Conservation (phyloP, 2,888 invertebrate genomes). For the Noctuana brunneofusca region DNA sequence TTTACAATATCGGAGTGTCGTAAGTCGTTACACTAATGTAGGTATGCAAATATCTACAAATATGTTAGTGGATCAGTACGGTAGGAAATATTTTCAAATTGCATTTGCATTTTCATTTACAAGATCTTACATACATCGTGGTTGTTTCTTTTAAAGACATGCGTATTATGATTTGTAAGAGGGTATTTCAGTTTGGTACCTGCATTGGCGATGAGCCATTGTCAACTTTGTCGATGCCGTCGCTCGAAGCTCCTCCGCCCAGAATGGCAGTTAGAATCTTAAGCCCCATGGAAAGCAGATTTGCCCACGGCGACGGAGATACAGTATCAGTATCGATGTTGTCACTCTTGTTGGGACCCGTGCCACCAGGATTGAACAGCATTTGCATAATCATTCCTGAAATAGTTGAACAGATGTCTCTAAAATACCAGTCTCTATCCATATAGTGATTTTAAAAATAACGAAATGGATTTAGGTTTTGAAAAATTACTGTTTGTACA, state of each 20-base stretch:
- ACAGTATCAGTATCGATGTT: conserved; percentile 86
- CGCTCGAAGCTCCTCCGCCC: conserved; percentile 89
- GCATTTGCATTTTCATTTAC: conserved; percentile 21
- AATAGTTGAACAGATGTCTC: conserved; percentile 36
- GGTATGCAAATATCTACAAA: conserved; percentile 64
- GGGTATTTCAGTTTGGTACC: conserved; percentile 76
- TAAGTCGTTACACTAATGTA: background rate
- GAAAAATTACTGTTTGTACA: too few species aligned
- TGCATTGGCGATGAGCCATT: conserved; percentile 94
- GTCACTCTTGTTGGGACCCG: conserved; percentile 92
- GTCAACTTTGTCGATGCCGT: conserved; percentile 95
- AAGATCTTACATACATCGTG: conserved; percentile 3
- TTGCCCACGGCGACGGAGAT: conserved; percentile 93
- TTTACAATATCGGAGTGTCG: conserved; percentile 54
- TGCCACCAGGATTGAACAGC: conserved; percentile 87
- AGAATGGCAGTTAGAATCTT: conserved; percentile 93
- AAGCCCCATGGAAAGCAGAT: conserved; percentile 92
- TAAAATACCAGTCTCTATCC: background rate
- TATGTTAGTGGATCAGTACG: conserved; percentile 76
- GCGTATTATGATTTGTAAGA: conserved; percentile 31
- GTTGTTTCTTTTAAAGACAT: conserved; percentile 16
- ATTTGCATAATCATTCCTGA: conserved; percentile 92
- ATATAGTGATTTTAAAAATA: background rate
- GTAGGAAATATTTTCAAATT: conserved; percentile 1
- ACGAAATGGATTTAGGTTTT: too few species aligned